Percentiles rank a stretch among this genome's conserved stretches.
These are phyloP conservation scores for Apogon talboti DNA, from an alignment of 2,797 vertebrate species.

Conservation along the genomic window DNA sequence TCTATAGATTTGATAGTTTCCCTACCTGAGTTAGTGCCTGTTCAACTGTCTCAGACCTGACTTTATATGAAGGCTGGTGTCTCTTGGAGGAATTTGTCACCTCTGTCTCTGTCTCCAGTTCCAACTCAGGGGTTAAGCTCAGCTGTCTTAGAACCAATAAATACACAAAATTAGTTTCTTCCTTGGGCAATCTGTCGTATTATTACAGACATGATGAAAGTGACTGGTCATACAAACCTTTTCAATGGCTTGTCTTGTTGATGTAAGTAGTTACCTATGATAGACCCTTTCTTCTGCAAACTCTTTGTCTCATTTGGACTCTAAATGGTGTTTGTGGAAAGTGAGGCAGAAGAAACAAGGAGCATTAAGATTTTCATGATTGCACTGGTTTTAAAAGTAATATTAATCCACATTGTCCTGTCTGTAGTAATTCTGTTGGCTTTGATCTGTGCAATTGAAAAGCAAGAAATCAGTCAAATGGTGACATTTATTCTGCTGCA, in stretches of 20 bases:
- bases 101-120: slow-evolving; percentile 66
- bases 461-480: slow-evolving; percentile 18
- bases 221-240: slow-evolving; percentile 78
- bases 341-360: slow-evolving; percentile 56
- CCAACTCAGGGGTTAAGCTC: slow-evolving; percentile 68
- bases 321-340: slow-evolving; percentile 73
- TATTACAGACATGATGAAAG: slow-evolving; percentile 17
- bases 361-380: slow-evolving; percentile 26
- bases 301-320: slow-evolving; percentile 75
- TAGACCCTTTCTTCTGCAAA: slow-evolving; percentile 86
- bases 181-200: background rate
- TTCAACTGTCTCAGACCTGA: slow-evolving; percentile 51
- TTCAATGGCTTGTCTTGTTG: slow-evolving; percentile 78
- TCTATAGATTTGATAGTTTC: slow-evolving; percentile 31
- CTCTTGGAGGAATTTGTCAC: slow-evolving; percentile 74
- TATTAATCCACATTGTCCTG: background rate
- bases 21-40: slow-evolving; percentile 70
- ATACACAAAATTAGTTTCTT: slow-evolving; percentile 62
- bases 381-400: background rate
- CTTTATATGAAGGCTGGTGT: slow-evolving; percentile 63
- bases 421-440: background rate
- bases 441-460: slow-evolving; percentile 18
- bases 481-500: slow-evolving; percentile 53
- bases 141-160: slow-evolving; percentile 76
- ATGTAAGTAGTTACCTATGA: slow-evolving; percentile 85